Base-by-base conservation (phyloP, 1,140 invertebrate genomes). In the Cryptotermes secundus region DNA sequence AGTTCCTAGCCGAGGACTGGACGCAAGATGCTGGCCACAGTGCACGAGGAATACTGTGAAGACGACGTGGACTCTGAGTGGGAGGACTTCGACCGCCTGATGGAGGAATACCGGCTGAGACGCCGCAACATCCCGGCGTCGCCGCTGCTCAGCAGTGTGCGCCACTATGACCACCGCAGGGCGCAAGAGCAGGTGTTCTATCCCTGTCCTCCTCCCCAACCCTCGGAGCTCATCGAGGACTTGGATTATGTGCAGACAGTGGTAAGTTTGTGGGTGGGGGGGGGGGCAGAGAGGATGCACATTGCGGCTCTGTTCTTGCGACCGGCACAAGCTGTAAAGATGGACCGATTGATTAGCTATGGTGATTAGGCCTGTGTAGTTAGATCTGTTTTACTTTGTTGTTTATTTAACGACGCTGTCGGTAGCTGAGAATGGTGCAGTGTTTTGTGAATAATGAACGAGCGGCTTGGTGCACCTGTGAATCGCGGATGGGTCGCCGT, bases 201-300 rank as follows among this genome's bases (percentile, higher is more conserved):
- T 89, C 93, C 93, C 24, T 93, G 92, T 87, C 93, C 93, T 82
- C 92, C 93, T 36, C 91, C 92, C 9, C 81, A 65, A n/a, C 26
- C 88, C 59, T 81, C 87, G 82, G 91, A 92, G 19, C 79, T 53
- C 34, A 34, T 35, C n/a, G 85, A 85, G 24, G 85, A 85, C 85
- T 36, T 85, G 35, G 85, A 85, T 83, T 85, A 84, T 80, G 84
- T 84, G 26, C 84, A 84, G 53, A 84, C 84, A 6, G 45, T 84
- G 84, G 84, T 84, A 65, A 84, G 84, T 31, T 10, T 65, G 24
- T 49, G 45, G 6, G 45, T 1, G 14, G 14, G n/a, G n/a, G n/a
- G 12, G 45, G 45, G 45, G 38, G 4, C 38, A 38, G 38, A 6
- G 38, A 38, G 38, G 4, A 38, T 12, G 4, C 38, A 4, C 38